phyloP scores from a whole-genome alignment of 1,140 invertebrate genomes.

The Drosophila tani region DNA sequence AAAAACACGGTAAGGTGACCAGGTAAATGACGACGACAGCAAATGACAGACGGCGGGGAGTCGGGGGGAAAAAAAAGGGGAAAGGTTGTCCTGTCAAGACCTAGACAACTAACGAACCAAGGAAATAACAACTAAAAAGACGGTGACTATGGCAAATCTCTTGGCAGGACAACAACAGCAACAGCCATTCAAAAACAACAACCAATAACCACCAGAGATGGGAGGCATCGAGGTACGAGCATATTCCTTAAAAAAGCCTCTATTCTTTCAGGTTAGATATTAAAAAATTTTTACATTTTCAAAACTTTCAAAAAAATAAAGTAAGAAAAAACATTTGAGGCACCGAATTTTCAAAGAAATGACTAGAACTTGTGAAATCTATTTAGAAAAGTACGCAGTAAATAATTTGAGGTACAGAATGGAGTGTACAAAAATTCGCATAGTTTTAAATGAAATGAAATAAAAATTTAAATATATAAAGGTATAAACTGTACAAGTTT shows the following conservation, averaged over 20 bases:
- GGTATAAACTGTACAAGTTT: not conserved
- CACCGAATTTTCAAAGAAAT: too few relatives aligned
- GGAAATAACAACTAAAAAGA: slow-evolving; percentile 64
- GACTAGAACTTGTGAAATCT: too few relatives aligned
- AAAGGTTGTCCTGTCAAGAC: slow-evolving; percentile 64
- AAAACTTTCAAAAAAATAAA: too few relatives aligned
- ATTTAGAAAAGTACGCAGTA: too few relatives aligned
- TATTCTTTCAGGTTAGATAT: not conserved
- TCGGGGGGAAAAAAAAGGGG: not conserved
- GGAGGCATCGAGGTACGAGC: not conserved
- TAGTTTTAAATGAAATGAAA: not conserved
- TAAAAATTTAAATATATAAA: not conserved
- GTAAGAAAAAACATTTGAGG: too few relatives aligned
- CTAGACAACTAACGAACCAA: slow-evolving; percentile 67
- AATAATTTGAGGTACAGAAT: too few relatives aligned
- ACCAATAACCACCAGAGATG: slow-evolving; percentile 12
- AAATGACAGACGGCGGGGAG: slow-evolving; percentile 35
- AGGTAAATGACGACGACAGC: slow-evolving; percentile 41
- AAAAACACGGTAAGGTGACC: not conserved
- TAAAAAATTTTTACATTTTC: too few relatives aligned
- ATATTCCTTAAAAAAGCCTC: too few relatives aligned
- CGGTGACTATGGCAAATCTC: slow-evolving; percentile 68
- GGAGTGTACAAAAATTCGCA: too few relatives aligned
- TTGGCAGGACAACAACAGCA: slow-evolving; percentile 49
- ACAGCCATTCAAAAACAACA: slow-evolving; percentile 18